A percentile compares a stretch with the other conserved stretches of the same genome.
Evolutionary conservation across 2,888 invertebrate genomes (phyloP).

Genomic region (Synanthedon andrenaeformis): DNA sequence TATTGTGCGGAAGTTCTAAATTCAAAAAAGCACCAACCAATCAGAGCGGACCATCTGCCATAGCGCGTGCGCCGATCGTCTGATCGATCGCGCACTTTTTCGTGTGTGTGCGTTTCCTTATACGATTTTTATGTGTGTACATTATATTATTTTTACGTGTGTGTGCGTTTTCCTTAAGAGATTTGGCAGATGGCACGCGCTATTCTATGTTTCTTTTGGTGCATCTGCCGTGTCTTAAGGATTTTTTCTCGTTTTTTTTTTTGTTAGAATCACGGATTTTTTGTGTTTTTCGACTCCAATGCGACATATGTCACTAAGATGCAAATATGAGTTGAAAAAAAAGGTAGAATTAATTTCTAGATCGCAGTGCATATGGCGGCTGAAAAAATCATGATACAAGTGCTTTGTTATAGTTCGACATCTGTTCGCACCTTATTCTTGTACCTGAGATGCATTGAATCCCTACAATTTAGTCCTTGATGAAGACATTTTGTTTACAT

Average conservation of each 20-base stretch:
- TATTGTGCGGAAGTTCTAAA: constrained; percentile 59
- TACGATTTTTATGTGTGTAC: constrained; percentile 29
- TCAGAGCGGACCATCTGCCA: constrained; percentile 56
- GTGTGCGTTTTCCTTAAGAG: constrained; percentile 50
- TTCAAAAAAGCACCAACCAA: constrained; percentile 52
- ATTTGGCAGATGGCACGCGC: constrained; percentile 71
- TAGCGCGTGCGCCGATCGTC: constrained; percentile 52
- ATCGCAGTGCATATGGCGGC: constrained; percentile 51
- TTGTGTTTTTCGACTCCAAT: constrained; percentile 17
- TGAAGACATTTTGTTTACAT: not conserved
- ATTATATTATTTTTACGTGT: constrained; percentile 29
- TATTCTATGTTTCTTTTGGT: constrained; percentile 46
- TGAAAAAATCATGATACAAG: constrained; percentile 56
- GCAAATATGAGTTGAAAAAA: constrained; percentile 58
- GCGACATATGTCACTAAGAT: constrained; percentile 61
- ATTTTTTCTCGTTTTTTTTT: constrained; percentile 40
- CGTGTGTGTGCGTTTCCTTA: constrained; percentile 37
- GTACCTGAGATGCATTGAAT: constrained; percentile 8
- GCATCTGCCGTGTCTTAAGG: constrained; percentile 58
- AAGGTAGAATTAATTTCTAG: constrained; percentile 43
- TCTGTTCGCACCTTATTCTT: constrained; percentile 48
- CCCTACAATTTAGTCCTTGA: not conserved
- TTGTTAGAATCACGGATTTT: constrained; percentile 28
- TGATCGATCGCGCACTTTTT: constrained; percentile 38
- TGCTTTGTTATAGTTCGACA: constrained; percentile 47